Evolutionary conservation across 1,140 invertebrate species (phyloP).

Genomic region (Heterodera schachtii): DNA sequence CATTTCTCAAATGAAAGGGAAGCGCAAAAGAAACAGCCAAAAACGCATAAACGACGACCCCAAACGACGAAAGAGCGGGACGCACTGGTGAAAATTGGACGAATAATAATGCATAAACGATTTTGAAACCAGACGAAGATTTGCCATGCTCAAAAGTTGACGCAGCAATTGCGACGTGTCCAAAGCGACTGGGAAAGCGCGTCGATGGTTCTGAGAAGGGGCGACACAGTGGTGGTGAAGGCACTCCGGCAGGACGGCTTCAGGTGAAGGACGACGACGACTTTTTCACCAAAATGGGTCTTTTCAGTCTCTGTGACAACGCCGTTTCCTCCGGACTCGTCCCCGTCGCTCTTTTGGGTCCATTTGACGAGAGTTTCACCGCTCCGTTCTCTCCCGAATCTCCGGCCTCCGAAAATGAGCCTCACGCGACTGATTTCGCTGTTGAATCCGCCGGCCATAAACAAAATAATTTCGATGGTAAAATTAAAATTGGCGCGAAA

Average conservation of each 20-base stretch:
- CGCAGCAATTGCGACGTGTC: slow-evolving; percentile 27
- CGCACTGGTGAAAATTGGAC: slow-evolving; percentile 32
- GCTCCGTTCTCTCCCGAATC: not conserved
- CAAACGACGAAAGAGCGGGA: slow-evolving; percentile 44
- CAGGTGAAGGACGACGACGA: slow-evolving; percentile 4
- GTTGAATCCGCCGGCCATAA: not conserved
- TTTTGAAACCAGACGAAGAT: slow-evolving; percentile 15
- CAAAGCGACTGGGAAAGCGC: slow-evolving; percentile 20
- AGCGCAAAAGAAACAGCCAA: not conserved
- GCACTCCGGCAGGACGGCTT: slow-evolving; percentile 27
- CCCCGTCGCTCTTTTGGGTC: slow-evolving; percentile 30
- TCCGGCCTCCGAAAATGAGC: not conserved
- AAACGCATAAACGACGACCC: slow-evolving; percentile 11
- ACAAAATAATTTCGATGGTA: not conserved
- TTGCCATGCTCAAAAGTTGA: slow-evolving; percentile 24
- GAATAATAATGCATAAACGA: not conserved
- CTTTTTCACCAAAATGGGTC: slow-evolving; percentile 4
- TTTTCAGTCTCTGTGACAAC: slow-evolving; percentile 45
- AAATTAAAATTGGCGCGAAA: not conserved
- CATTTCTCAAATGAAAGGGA: slow-evolving; percentile 10
- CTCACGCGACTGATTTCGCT: not conserved
- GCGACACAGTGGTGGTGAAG: slow-evolving; percentile 41
- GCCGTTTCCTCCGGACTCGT: slow-evolving; percentile 36
- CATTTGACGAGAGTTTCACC: slow-evolving; percentile 15
- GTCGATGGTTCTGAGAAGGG: slow-evolving; percentile 23